These are phyloP conservation scores for Drosophila pectinifera DNA, from an alignment of 1,140 invertebrate genomes.

Conservation along the genomic window DNA sequence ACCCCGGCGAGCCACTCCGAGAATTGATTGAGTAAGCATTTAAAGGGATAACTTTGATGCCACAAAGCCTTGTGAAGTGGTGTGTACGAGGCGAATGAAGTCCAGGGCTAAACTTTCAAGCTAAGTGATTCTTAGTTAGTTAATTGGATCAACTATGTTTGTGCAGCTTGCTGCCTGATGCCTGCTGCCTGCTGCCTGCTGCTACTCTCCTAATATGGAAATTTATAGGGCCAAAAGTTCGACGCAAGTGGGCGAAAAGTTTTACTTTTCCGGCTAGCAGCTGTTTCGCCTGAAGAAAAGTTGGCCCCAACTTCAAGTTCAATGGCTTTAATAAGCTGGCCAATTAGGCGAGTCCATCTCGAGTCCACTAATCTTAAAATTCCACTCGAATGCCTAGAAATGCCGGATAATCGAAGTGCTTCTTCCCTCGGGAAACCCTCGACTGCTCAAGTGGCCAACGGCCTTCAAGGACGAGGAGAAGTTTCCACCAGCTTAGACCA, in stretches of 20 bases:
- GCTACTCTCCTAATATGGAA: conserved; percentile 38
- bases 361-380: conserved; percentile 56
- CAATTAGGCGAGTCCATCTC: conserved; percentile 52
- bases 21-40: conserved; percentile 47
- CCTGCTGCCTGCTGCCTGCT: background rate
- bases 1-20: conserved; percentile 5
- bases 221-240: conserved; percentile 44
- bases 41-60: conserved; percentile 40
- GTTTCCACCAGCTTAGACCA: conserved; percentile 20
- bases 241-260: conserved; percentile 43
- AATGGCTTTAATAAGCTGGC: conserved; percentile 56
- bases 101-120: conserved; percentile 31
- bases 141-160: conserved; percentile 60
- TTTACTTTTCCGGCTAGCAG: conserved; percentile 46
- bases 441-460: conserved; percentile 17
- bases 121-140: conserved; percentile 60
- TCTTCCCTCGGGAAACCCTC: conserved; percentile 6
- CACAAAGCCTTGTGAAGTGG: conserved; percentile 30
- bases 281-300: conserved; percentile 35
- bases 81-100: background rate
- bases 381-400: conserved; percentile 42
- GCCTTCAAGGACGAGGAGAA: conserved; percentile 3
- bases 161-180: conserved; percentile 17
- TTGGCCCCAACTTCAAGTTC: conserved; percentile 48
- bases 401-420: conserved; percentile 22